A percentile compares a stretch with the other conserved stretches of the same genome.
phyloP scores from a whole-genome alignment of 2,888 invertebrate species.

The Ectropis crepuscularia region DNA sequence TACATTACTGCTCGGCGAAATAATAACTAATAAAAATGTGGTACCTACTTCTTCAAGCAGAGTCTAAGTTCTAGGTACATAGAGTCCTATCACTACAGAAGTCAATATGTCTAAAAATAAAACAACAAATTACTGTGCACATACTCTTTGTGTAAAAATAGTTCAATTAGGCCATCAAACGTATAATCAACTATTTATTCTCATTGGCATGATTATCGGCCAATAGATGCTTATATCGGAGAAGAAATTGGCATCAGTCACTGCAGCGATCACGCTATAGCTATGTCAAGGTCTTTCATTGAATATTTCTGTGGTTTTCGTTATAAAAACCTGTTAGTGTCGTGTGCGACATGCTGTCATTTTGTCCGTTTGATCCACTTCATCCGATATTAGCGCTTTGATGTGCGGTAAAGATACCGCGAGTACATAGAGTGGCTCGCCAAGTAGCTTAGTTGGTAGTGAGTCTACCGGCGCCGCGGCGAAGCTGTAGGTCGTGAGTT shows the following conservation, averaged over 20 bases:
- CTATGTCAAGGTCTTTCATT: constrained; percentile 48
- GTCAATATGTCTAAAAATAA: too few species aligned
- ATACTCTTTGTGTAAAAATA: constrained; percentile 32
- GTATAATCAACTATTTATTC: constrained; percentile 41
- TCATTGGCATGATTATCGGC: constrained; percentile 54
- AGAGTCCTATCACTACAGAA: too few species aligned
- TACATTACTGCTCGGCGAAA: too few species aligned
- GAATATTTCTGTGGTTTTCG: constrained; percentile 18
- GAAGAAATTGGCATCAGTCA: constrained; percentile 53
- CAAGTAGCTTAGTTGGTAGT: too few species aligned
- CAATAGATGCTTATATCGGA: constrained; percentile 40
- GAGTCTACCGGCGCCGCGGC: too few species aligned
- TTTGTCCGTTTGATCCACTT: not conserved
- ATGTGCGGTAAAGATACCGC: too few species aligned
- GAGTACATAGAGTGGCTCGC: too few species aligned
- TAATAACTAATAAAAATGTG: too few species aligned
- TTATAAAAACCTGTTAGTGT: constrained; percentile 9
- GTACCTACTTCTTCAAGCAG: too few species aligned
- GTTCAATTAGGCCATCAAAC: constrained; percentile 46
- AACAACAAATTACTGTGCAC: too few species aligned
- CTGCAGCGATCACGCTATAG: constrained; percentile 45
- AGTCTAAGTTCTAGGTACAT: too few species aligned
- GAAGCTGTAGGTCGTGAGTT: too few species aligned
- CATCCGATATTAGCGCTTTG: not conserved
- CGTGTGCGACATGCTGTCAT: constrained; percentile 8